These are phyloP conservation scores for Ceratina japonica DNA, from an alignment of 1,140 invertebrate species.

Conservation along the genomic window DNA sequence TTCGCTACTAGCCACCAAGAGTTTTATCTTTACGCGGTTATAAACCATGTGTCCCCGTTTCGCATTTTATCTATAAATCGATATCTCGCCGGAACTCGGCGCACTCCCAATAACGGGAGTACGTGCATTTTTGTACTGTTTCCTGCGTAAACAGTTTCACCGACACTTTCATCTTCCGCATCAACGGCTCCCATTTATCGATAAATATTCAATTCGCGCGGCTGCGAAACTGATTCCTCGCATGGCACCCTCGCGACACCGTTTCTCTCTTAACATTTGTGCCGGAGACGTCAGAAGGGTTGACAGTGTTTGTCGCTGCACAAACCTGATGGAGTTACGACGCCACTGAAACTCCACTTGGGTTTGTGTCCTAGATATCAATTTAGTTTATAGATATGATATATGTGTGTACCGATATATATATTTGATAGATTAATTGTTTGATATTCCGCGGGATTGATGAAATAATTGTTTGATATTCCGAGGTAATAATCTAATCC, in stretches of 20 bases:
- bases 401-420: too few relatives aligned
- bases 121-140: slow-evolving; percentile 19
- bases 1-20: not conserved
- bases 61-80: slow-evolving; percentile 34
- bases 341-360: too few relatives aligned
- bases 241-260: not conserved
- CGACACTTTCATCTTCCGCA: slow-evolving; percentile 32
- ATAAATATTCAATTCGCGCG: slow-evolving; percentile 17
- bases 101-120: not conserved
- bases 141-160: slow-evolving; percentile 35
- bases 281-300: not conserved
- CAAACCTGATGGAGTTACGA: not conserved
- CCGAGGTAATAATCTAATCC: too few relatives aligned
- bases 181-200: slow-evolving; percentile 15
- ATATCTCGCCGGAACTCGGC: not conserved
- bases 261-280: not conserved
- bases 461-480: too few relatives aligned
- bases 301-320: not conserved
- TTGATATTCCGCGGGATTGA: too few relatives aligned
- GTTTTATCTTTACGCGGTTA: slow-evolving; percentile 23
- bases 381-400: too few relatives aligned
- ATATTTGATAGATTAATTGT: too few relatives aligned
- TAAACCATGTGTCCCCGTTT: slow-evolving; percentile 34
- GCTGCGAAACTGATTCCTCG: not conserved
- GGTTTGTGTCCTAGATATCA: too few relatives aligned